Conservation (phyloP, 2,888 invertebrate genomes). For the Tenthredo scrophulariae region DNA sequence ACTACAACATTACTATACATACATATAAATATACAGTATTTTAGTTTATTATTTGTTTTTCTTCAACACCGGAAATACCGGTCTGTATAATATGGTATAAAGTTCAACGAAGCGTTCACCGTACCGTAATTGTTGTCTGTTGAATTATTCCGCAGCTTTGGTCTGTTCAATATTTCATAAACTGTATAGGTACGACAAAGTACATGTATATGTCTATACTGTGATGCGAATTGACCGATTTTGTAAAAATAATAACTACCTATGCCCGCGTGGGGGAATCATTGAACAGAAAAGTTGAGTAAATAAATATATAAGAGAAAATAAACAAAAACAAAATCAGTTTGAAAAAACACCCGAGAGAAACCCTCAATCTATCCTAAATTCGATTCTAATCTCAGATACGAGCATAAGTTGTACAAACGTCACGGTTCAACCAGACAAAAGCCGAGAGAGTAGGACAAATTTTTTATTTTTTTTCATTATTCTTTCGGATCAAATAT, state of each 20-base stretch:
- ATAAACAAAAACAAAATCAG: not conserved
- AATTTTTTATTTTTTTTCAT: not conserved
- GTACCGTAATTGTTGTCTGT: constrained; percentile 11
- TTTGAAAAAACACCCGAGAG: not conserved
- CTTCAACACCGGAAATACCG: not conserved
- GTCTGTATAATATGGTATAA: not conserved
- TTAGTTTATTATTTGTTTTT: no score
- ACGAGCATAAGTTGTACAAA: not conserved
- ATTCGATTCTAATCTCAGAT: no score
- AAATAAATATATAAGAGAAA: not conserved
- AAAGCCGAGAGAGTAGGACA: constrained; percentile 9
- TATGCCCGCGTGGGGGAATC: not conserved
- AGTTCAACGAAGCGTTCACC: not conserved
- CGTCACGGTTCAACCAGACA: not conserved
- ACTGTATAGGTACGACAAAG: not conserved
- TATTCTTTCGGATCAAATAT: not conserved
- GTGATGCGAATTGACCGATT: not conserved
- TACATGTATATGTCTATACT: no score
- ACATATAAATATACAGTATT: not conserved
- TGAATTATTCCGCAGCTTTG: not conserved
- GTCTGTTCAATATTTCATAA: constrained; percentile 15
- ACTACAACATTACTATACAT: no score
- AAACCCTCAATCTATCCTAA: no score
- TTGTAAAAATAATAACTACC: not conserved
- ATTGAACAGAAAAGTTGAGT: not conserved